phyloP scores from a whole-genome alignment of 2,888 invertebrate species.

The Agrochola litura region DNA sequence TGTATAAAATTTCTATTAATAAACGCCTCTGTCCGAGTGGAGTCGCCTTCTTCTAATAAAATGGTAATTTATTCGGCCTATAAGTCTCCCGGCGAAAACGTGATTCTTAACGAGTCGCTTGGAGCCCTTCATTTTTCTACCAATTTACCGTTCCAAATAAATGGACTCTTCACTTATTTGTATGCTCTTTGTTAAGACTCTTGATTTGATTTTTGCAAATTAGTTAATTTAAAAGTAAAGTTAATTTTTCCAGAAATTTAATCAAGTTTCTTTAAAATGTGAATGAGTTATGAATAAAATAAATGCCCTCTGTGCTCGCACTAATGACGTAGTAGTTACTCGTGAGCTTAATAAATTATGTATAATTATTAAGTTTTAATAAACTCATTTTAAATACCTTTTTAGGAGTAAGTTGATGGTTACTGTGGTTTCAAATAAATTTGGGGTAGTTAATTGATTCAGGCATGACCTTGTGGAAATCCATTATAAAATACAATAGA shows the following conservation, averaged over 20 bases:
- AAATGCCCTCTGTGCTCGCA: background rate
- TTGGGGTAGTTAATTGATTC: no score
- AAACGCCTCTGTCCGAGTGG: conserved; percentile 70
- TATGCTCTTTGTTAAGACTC: conserved; percentile 56
- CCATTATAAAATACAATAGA: no score
- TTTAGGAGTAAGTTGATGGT: background rate
- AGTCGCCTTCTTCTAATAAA: conserved; percentile 68
- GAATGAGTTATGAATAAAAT: conserved; percentile 6
- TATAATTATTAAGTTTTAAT: background rate
- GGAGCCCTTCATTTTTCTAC: conserved; percentile 79
- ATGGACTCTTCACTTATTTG: conserved; percentile 67
- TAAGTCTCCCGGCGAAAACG: conserved; percentile 77
- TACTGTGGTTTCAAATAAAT: background rate
- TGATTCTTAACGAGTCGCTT: conserved; percentile 76
- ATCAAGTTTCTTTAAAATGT: conserved; percentile 11
- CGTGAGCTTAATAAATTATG: background rate
- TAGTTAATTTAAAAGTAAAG: conserved; percentile 31
- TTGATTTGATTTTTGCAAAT: conserved; percentile 49
- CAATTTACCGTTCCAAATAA: conserved; percentile 81
- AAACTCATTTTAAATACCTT: background rate
- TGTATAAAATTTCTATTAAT: conserved; percentile 82
- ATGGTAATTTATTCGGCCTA: conserved; percentile 83
- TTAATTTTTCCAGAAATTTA: conserved; percentile 7
- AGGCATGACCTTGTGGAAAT: no score
- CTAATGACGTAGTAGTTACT: background rate